Evolutionary conservation across 2,113 vertebrate species (phyloP).

Genomic region (Macquaria australasica): DNA sequence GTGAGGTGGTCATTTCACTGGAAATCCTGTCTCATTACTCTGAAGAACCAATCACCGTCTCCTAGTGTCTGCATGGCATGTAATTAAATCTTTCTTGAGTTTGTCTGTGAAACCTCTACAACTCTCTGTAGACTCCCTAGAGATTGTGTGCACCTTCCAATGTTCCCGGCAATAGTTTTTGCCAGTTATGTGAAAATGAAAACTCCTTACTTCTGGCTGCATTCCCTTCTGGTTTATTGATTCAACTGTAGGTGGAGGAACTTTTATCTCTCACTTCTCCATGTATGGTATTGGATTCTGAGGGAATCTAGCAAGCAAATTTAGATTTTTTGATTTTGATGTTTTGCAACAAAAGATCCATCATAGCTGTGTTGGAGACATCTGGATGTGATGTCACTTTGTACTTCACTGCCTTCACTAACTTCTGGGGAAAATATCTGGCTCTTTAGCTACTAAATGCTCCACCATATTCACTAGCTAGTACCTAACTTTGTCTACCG

Average conservation of each 20-base stretch:
- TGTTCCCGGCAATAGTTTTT: neutral
- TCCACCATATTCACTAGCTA: too few species aligned
- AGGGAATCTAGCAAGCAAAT: neutral
- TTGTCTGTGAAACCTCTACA: neutral
- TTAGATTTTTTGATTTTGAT: neutral
- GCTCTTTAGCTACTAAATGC: neutral
- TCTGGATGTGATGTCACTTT: neutral
- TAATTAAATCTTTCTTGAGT: neutral
- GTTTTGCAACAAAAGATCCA: too few species aligned
- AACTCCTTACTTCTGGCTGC: neutral
- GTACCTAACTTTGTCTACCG: too few species aligned
- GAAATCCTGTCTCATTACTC: constrained; percentile 2
- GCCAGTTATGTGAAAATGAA: neutral
- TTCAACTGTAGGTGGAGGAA: neutral
- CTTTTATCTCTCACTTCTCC: neutral
- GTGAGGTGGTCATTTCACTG: neutral
- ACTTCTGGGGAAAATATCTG: neutral
- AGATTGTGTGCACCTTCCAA: neutral
- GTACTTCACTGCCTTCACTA: too few species aligned
- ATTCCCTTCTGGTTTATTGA: neutral
- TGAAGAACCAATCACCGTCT: neutral
- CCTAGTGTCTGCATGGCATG: neutral
- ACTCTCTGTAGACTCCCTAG: neutral
- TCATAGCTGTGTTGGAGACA: neutral
- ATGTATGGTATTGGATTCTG: neutral